phyloP scores from a whole-genome alignment of 2,797 vertebrate genomes.

The Molossus alvarezi region DNA sequence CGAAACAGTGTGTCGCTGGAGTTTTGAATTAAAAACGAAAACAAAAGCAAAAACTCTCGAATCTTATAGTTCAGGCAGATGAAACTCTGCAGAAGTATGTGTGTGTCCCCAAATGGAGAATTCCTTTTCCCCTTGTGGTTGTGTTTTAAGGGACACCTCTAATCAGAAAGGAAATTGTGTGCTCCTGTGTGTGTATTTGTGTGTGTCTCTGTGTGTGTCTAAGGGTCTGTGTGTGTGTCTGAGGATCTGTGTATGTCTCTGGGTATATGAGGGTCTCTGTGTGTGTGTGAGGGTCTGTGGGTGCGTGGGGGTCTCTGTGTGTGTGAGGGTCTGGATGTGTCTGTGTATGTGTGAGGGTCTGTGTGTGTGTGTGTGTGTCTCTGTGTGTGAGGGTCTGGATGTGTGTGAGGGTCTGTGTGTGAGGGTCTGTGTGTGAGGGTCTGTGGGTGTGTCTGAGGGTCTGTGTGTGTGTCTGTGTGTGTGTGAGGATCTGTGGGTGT shows the following conservation, averaged over 20 bases:
- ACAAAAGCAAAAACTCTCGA: not conserved
- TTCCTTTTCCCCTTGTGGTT: not conserved
- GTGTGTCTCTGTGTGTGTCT: not conserved
- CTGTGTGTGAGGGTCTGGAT: too few species aligned
- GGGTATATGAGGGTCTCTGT: too few species aligned
- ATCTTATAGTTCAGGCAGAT: not conserved
- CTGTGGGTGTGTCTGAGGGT: too few species aligned
- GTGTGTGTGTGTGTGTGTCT: not conserved
- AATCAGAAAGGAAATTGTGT: slow-evolving; percentile 5
- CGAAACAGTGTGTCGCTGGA: accelerated
- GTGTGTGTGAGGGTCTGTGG: not conserved
- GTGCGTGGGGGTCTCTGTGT: too few species aligned
- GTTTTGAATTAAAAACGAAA: not conserved
- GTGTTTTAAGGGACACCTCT: slow-evolving; percentile 45
- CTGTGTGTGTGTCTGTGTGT: too few species aligned
- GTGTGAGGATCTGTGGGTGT: too few species aligned
- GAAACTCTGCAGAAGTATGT: not conserved
- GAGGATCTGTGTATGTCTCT: too few species aligned
- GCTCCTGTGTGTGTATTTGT: not conserved
- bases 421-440: too few species aligned
- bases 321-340: too few species aligned
- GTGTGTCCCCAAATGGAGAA: not conserved
- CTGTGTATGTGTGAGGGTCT: too few species aligned
- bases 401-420: too few species aligned
- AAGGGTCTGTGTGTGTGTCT: too few species aligned